A percentile compares a stretch with the other conserved stretches of the same genome.
phyloP scores from a whole-genome alignment of 1,140 invertebrate species.

The Calosoma granatense region DNA sequence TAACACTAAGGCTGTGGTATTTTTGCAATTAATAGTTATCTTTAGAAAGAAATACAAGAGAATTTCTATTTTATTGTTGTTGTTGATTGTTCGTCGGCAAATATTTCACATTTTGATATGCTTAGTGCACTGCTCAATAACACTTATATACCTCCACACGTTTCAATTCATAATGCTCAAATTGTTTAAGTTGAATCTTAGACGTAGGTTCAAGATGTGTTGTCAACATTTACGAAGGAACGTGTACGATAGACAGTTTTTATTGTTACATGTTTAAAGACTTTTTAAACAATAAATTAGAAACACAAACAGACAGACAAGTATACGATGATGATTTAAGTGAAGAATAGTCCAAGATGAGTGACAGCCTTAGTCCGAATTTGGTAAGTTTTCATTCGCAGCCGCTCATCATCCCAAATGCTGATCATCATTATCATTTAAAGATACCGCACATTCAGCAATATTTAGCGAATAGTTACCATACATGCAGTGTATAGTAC shows the following conservation, averaged over 20 bases:
- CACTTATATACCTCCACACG: not conserved
- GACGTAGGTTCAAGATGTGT: not conserved
- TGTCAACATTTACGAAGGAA: not conserved
- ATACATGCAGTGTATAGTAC: too few species aligned
- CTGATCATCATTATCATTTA: too few species aligned
- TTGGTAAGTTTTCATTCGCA: slow-evolving; percentile 4
- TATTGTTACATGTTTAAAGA: too few species aligned
- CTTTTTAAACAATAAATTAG: not conserved
- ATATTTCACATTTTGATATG: not conserved
- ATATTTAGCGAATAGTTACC: too few species aligned
- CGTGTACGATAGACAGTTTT: too few species aligned
- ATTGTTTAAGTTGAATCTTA: not conserved
- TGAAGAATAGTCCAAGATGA: not conserved
- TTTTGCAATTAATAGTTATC: not conserved
- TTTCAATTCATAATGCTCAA: slow-evolving; percentile 5
- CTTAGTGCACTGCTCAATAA: slow-evolving; percentile 4
- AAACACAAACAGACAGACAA: too few species aligned
- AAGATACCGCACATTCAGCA: too few species aligned
- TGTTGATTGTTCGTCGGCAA: not conserved
- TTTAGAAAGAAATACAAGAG: not conserved
- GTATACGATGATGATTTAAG: not conserved
- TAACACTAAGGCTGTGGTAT: not conserved
- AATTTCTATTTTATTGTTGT: not conserved
- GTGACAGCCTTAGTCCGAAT: slow-evolving; percentile 1
- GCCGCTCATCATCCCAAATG: not conserved